Evolutionary conservation across 2,888 invertebrate species (phyloP).

Genomic region (Brachyopa scutellaris): DNA sequence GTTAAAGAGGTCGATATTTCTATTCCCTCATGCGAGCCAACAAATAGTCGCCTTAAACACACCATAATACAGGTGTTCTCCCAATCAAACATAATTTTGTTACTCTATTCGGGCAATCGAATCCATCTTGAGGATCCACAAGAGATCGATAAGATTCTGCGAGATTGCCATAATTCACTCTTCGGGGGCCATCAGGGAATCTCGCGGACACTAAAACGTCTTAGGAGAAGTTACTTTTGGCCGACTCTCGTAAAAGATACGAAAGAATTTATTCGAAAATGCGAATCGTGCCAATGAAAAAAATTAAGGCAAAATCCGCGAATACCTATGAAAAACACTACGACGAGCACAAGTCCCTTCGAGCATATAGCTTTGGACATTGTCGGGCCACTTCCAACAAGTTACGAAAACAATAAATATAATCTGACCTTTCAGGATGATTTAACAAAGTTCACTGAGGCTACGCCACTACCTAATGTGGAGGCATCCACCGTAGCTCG

Average conservation of each 20-base stretch:
- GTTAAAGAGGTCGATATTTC: neutral
- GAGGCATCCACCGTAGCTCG: neutral
- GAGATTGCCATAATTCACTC: neutral
- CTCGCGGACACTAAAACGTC: neutral
- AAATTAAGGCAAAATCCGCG: neutral
- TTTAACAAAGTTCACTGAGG: no score
- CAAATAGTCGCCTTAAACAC: neutral
- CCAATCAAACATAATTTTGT: neutral
- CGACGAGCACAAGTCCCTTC: neutral
- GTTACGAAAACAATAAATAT: constrained; percentile 1
- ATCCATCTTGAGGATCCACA: neutral
- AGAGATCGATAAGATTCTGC: neutral
- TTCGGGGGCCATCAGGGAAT: neutral
- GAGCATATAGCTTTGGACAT: neutral
- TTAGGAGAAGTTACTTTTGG: neutral
- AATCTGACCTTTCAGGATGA: neutral
- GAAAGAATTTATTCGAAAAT: neutral
- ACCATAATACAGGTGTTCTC: neutral
- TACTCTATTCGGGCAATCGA: neutral
- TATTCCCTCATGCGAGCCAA: neutral
- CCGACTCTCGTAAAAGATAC: neutral
- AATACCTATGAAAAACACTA: constrained; percentile 9
- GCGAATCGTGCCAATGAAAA: constrained; percentile 5
- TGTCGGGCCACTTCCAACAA: neutral
- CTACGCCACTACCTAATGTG: neutral